These are phyloP conservation scores for Megaustenia siamemsis DNA, from an alignment of 2,888 invertebrate species.

Conservation along the genomic window DNA sequence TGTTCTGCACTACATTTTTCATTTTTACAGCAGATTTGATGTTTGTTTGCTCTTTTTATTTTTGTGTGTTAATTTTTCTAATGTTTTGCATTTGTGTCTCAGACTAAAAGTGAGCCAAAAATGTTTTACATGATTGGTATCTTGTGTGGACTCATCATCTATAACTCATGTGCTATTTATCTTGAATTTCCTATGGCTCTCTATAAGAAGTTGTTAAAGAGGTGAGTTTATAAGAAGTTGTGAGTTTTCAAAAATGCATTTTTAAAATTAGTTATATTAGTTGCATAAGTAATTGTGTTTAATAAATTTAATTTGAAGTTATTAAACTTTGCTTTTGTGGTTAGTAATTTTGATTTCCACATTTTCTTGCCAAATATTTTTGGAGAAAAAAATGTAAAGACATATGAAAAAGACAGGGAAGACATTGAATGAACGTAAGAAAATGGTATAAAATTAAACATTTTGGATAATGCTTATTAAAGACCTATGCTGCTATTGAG, in stretches of 20 bases:
- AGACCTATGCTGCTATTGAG: too few species aligned
- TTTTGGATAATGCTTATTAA: too few species aligned
- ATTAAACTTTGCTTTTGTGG: too few species aligned
- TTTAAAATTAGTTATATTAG: background rate
- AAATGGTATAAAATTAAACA: too few species aligned
- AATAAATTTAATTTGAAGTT: too few species aligned
- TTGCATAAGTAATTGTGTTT: too few species aligned
- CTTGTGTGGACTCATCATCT: slow-evolving; percentile 96
- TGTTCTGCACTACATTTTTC: background rate
- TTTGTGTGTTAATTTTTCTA: background rate
- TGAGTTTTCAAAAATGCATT: background rate
- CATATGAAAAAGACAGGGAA: too few species aligned
- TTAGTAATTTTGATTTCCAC: background rate
- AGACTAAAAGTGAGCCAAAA: slow-evolving; percentile 57
- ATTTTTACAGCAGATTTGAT: background rate
- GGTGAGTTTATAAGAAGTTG: slow-evolving; percentile 33
- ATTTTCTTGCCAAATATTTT: too few species aligned
- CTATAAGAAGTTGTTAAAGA: slow-evolving; percentile 93
- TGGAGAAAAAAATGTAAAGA: too few species aligned
- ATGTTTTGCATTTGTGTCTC: background rate
- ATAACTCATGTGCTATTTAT: slow-evolving; percentile 94
- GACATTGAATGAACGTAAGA: too few species aligned
- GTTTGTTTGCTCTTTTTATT: background rate
- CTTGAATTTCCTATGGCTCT: slow-evolving; percentile 96
- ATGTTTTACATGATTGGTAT: slow-evolving; percentile 84